Base-by-base conservation (phyloP, 2,888 invertebrate species). In the Euproctis similis region DNA sequence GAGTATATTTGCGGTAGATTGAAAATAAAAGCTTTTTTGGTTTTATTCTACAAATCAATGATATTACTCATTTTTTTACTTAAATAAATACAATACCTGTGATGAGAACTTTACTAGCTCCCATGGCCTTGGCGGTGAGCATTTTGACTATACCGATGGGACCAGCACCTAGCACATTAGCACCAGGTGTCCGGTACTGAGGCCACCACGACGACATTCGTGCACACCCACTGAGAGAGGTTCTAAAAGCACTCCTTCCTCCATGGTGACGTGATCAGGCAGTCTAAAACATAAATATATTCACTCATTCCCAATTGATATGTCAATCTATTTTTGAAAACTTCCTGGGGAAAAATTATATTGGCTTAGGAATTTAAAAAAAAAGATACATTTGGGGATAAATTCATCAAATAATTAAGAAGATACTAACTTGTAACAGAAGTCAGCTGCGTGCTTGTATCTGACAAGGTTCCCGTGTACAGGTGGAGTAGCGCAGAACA, bases 401-500 rank as follows among this genome's bases (percentile, higher is more conserved):
- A n/a, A n/a, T n/a, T n/a, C n/a, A n/a, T n/a, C n/a, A n/a, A n/a
- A n/a, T n/a, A n/a, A n/a, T n/a, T n/a, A n/a, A n/a, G n/a, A 14
- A 14, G 4, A 11, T 13, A 54, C 72, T 50, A 66, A 92, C 92
- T 94, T 95, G 76, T 86, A 92, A 58, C 95, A 95, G 71, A 94
- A 95, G 69, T 95, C 94, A 4, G 94, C 94, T 4, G 95, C 92
- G 60, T 98, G 98, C 21, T 91, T 91, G 74, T 95, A 97, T 54
- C 93, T 87, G 24, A 90, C 87, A 12, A 98, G 87, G 68, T 93
- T 96, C 30, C 98, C 98, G 84, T 98, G 90, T 29, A 88, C 80
- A 0, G 98, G 98, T 1, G 98, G 98, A 0, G 97, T 97, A n/a
- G 97, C 97, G 72, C 95, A 95, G 82, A 97, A 98, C 30, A 85